phyloP scores from a whole-genome alignment of 37 sponge, comb jelly and placozoan genomes.

The Axinella damicornis region DNA sequence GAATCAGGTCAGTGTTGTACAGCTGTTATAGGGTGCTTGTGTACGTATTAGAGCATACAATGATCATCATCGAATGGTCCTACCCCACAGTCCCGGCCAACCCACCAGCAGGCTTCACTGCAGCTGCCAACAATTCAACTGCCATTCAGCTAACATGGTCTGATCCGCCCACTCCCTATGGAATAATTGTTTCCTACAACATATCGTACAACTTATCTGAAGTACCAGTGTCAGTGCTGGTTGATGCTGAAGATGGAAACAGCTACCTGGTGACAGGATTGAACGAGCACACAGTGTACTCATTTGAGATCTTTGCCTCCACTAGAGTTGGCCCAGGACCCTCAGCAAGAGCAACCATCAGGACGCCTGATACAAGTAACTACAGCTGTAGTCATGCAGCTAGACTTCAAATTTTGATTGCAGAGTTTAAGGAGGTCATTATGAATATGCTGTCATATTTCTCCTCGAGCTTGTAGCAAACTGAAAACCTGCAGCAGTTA shows the following conservation, averaged over 20 bases:
- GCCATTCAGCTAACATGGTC: slow-evolving; percentile 10
- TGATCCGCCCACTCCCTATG: not conserved
- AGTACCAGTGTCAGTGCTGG: not conserved
- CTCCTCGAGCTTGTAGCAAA: too few relatives aligned
- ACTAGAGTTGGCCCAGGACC: slow-evolving; percentile 5
- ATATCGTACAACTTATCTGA: not conserved
- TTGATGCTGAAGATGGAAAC: not conserved
- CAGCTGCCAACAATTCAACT: not conserved
- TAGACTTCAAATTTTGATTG: too few relatives aligned
- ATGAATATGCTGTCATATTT: too few relatives aligned
- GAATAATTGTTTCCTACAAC: not conserved
- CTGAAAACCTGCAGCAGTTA: too few relatives aligned
- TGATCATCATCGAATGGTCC: too few relatives aligned
- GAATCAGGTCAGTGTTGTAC: too few relatives aligned
- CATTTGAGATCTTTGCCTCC: not conserved
- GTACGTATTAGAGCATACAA: too few relatives aligned
- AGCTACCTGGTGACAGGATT: not conserved
- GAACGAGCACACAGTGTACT: not conserved
- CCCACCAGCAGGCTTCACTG: slow-evolving; percentile 7
- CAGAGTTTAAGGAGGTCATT: too few relatives aligned
- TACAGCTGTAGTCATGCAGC: too few relatives aligned
- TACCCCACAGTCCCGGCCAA: not conserved
- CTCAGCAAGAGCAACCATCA: not conserved
- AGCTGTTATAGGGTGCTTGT: too few relatives aligned
- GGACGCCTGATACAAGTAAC: not conserved